Conservation (phyloP, 2,797 vertebrate species). For the Chaetophractus vellerosus region DNA sequence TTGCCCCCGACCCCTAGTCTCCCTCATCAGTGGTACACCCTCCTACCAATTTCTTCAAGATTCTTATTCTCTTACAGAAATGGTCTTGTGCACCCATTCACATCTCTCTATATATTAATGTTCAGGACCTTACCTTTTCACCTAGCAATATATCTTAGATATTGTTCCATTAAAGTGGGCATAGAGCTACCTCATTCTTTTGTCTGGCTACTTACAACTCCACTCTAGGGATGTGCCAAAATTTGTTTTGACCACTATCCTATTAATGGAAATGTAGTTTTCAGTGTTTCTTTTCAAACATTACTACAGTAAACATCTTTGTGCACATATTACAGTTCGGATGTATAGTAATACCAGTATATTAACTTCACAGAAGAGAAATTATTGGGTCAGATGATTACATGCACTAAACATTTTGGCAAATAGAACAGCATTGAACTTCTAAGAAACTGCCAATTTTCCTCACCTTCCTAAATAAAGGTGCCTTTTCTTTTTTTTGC, state of each 20-base stretch:
- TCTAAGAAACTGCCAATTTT: background rate
- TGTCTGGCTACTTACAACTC: background rate
- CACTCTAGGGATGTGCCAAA: background rate
- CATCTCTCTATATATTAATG: background rate
- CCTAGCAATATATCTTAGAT: background rate
- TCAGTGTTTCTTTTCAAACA: background rate
- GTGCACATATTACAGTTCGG: background rate
- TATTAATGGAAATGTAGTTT: conserved; percentile 58
- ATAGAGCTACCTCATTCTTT: background rate
- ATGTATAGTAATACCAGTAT: background rate
- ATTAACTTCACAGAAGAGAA: background rate
- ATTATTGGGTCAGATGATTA: background rate
- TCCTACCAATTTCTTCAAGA: background rate
- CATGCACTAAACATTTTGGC: background rate
- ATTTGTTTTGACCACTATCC: background rate
- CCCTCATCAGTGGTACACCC: background rate
- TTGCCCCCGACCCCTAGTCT: background rate
- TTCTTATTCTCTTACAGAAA: background rate
- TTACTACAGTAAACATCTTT: background rate
- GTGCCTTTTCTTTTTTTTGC: too few species aligned
- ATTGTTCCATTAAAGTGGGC: background rate
- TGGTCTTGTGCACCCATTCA: background rate
- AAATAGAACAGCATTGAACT: background rate
- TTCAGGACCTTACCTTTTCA: background rate
- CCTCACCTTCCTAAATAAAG: background rate